Base-by-base conservation (phyloP, 2,113 vertebrate genomes). In the Chaenogobius annularis region DNA sequence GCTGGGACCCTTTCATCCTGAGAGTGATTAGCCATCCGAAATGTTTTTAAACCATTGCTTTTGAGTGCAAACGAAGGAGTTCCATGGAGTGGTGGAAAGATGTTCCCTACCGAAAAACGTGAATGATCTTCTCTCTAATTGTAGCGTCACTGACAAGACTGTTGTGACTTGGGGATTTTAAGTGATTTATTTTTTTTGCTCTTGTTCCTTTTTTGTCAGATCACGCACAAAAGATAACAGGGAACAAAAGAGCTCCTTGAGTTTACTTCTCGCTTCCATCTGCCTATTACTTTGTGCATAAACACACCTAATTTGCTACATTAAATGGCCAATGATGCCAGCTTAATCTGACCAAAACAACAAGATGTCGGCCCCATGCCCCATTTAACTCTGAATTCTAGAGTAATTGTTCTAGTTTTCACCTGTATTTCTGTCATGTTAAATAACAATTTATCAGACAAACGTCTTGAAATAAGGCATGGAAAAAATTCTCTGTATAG, bases 101-200 rank as follows among this genome's bases (percentile, higher is more conserved):
- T 83, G 86, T 82, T 87, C 83, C 87, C 88, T 59, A 22, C 88
- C 81, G 84, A 74, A 82, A 90, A 90, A 83, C 72, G 67, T 83
- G 78, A 89, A 80, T 90, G 87, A 92, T 92, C 87, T 84, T 69
- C 77, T 85, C 89, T 92, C 85, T 92, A 89, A 91, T 92, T 92
- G 89, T 91, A 86, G 79, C 72, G 69, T 78, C 63, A 77, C 81
- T 89, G 88, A 90, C 86, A 87, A 88, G 83, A 55, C 85, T 86
- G 75, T 76, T 80, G 76, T 88, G 86, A 84, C 88, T 86, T 52
- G 72, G 83, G 83, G 85, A 79, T 87, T 87, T 85, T 85, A 84
- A 87, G 85, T 72, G 14, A 50, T 83, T 83, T 88, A 85, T 87
- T 89, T 84, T 56, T 56, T 9, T 54, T 54, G 79, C 75, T 85